These are phyloP conservation scores for Leptocoma aspasia DNA, from an alignment of 2,113 vertebrate genomes.

Conservation along the genomic window DNA sequence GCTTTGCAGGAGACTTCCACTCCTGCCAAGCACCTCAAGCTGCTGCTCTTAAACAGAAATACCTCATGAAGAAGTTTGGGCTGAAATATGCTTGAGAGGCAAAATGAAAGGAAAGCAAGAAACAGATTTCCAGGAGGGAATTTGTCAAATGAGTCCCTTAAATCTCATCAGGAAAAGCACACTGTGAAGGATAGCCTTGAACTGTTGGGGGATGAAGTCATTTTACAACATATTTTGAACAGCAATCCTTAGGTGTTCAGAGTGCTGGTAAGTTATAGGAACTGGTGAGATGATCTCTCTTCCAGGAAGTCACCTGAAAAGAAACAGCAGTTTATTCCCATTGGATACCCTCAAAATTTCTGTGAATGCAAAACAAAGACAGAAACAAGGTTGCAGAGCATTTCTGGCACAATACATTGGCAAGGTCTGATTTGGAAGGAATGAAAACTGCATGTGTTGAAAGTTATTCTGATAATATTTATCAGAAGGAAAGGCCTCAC, in stretches of 20 bases:
- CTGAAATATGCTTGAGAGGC: neutral
- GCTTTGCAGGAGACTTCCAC: neutral
- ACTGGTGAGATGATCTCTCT: neutral
- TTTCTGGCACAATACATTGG: neutral
- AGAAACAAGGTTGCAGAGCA: neutral
- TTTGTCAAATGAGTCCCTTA: neutral
- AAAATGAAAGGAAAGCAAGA: neutral
- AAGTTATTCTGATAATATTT: constrained; percentile 46
- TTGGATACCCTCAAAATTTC: neutral
- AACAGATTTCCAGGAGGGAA: neutral
- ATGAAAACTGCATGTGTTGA: neutral
- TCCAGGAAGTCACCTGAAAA: neutral
- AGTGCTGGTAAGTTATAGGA: neutral
- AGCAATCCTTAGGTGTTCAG: neutral
- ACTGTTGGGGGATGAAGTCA: neutral
- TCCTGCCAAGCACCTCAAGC: neutral
- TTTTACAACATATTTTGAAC: neutral
- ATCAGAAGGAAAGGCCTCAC: neutral
- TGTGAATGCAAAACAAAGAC: neutral
- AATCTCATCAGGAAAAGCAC: neutral
- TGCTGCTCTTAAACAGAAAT: neutral
- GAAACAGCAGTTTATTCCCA: neutral
- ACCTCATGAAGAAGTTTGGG: neutral
- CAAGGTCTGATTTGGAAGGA: neutral
- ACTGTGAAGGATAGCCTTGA: neutral